Evolutionary conservation across 1,140 invertebrate genomes (phyloP), one percentile per base, ranked within the genome.

Genomic region (Phthorimaea operculella): DNA sequence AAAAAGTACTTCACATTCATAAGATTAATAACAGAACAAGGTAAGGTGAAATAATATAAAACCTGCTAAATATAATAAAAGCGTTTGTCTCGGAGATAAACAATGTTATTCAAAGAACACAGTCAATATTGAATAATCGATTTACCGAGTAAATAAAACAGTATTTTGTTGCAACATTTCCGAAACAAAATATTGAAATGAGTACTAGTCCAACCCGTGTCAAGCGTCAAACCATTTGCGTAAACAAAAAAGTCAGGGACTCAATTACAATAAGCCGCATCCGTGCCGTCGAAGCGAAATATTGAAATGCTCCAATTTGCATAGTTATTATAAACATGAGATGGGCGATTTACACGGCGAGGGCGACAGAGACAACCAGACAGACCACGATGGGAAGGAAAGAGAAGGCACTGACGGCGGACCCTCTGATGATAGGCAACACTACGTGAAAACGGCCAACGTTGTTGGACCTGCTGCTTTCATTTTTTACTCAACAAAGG

Each of bases 271-370:
- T 70, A 69, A 74, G 63, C 68, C 60, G 60, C 58, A 66, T 66
- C 60, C 58, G 63, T 56, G 58, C 57, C 65, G 56, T 68, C 63
- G 61, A 67, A 64, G 72, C 74, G 70, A 64, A 73, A 70, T 74
- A 76, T 76, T 76, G 70, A 71, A 76, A 74, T 74, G 60, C 62
- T 64, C 64, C 66, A 73, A 76, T 76, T 76, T 76, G 72, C 74
- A 76, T 76, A 76, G 74, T 74, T 72, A 74, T 76, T 74, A 74
- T 76, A 69, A 74, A 74, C 68, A 71, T 60, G 66, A 64, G 66
- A 54, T 63, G 62, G 60, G 55, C 64, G 63, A 76, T 68, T 69
- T 66, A 61, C 63, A 63, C 52, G 36, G 44, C 59, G 48, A 48
- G 58, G 44, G 64, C 17, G 57, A 62, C 49, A 63, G 62, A 52